These are phyloP conservation scores for Smutsia temminckii DNA, from an alignment of 2,797 vertebrate genomes.

Conservation along the genomic window DNA sequence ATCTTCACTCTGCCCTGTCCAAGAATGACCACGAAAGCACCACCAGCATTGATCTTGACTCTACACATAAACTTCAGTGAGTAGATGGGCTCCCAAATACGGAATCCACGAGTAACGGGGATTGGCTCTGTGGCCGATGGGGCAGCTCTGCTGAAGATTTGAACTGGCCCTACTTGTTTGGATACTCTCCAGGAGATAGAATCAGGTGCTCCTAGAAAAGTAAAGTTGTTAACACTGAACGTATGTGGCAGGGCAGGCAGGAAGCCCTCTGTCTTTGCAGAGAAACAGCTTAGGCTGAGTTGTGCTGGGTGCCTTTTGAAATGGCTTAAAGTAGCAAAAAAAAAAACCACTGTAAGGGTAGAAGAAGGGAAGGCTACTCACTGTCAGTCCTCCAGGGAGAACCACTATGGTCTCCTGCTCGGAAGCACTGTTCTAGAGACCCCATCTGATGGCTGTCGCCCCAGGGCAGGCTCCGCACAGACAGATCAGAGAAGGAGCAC, in stretches of 20 bases:
- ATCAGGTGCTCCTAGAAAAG: background rate
- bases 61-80: accelerated
- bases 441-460: background rate
- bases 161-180: accelerated
- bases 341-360: background rate
- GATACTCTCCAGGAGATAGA: background rate
- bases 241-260: accelerated
- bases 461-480: background rate
- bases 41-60: accelerated
- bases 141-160: background rate
- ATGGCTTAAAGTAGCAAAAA: background rate
- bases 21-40: accelerated
- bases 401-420: background rate
- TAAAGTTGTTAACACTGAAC: background rate
- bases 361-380: background rate
- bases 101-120: accelerated
- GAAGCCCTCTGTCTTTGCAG: accelerated
- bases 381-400: background rate
- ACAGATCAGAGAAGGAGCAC: background rate
- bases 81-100: accelerated
- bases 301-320: background rate
- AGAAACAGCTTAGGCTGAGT: background rate
- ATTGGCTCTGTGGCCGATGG: accelerated
- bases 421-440: background rate
- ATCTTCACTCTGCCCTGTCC: background rate